Conservation (phyloP, 2,113 vertebrate species). For the Pseudorhombus dupliciocellatus region DNA sequence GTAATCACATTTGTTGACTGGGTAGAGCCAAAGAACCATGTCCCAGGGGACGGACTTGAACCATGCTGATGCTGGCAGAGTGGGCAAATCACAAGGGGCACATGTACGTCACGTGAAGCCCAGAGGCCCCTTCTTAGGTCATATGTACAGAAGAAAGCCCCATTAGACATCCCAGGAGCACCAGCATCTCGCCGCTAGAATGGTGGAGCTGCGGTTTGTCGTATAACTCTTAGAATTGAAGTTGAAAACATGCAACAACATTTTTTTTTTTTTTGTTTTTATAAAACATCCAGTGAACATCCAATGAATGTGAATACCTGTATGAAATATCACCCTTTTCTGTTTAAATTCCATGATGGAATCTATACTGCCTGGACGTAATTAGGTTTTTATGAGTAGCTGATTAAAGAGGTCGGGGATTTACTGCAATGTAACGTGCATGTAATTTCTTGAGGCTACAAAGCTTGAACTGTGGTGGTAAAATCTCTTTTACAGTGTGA, state of each 20-base stretch:
- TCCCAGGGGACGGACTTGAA: constrained; percentile 28
- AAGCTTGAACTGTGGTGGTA: not conserved
- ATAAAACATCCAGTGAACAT: not conserved
- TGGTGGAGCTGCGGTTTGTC: too few relatives aligned
- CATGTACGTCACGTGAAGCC: constrained; percentile 9
- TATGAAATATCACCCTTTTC: not conserved
- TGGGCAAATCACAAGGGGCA: constrained; percentile 26
- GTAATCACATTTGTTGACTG: constrained; percentile 50
- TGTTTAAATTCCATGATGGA: too few relatives aligned
- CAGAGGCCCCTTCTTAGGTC: not conserved
- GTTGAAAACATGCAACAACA: not conserved
- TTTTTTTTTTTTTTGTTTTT: not conserved
- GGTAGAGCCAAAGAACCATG: constrained; percentile 32
- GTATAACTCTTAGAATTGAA: not conserved
- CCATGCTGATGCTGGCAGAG: constrained; percentile 44
- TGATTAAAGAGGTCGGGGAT: too few relatives aligned
- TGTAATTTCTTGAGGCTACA: not conserved
- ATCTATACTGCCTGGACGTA: too few relatives aligned
- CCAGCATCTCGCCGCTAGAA: not conserved
- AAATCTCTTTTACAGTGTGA: not conserved
- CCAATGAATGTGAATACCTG: too few relatives aligned
- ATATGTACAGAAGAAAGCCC: not conserved
- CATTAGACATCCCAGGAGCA: not conserved
- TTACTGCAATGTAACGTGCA: too few relatives aligned
- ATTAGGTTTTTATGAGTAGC: too few relatives aligned